Percentiles rank a stretch among this genome's conserved stretches.
Conservation (phyloP, 2,888 invertebrate species). For the Pristionchus maxplancki region DNA sequence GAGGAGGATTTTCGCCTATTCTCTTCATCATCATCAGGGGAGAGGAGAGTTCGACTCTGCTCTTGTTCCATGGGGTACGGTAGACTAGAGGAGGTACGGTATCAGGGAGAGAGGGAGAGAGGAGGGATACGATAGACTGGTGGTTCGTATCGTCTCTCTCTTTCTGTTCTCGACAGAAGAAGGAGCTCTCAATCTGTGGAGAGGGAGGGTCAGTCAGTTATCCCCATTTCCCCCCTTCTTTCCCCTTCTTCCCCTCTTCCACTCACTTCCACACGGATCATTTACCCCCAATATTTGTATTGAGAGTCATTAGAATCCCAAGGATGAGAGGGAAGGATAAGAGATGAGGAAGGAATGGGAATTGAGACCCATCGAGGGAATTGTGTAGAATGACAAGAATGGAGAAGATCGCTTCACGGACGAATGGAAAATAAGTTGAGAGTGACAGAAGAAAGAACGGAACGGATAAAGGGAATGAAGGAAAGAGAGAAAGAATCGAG, state of each 20-base stretch:
- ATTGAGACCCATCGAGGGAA: background rate
- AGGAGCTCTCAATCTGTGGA: conserved; percentile 25
- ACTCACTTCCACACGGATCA: conserved; percentile 42
- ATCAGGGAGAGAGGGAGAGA: background rate
- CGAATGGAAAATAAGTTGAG: background rate
- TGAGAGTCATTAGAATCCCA: conserved; percentile 25
- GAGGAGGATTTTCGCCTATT: conserved; percentile 5
- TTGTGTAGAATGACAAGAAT: background rate
- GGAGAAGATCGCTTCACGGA: background rate
- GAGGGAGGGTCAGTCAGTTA: conserved; percentile 41
- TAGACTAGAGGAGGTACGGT: background rate
- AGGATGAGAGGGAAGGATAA: background rate
- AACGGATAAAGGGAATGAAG: background rate
- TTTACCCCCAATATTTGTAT: conserved; percentile 40
- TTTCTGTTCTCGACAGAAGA: conserved; percentile 38
- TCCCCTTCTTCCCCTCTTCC: background rate
- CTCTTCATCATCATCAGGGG: conserved; percentile 28
- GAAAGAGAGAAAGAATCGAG: background rate
- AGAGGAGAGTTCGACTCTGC: background rate
- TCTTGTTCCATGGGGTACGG: conserved; percentile 24
- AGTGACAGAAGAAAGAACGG: background rate
- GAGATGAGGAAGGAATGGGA: background rate
- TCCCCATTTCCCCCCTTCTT: conserved; percentile 34
- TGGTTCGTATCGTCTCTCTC: background rate
- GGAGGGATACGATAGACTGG: background rate